phyloP scores from a whole-genome alignment of 2,113 vertebrate genomes.

The Raja brachyura region DNA sequence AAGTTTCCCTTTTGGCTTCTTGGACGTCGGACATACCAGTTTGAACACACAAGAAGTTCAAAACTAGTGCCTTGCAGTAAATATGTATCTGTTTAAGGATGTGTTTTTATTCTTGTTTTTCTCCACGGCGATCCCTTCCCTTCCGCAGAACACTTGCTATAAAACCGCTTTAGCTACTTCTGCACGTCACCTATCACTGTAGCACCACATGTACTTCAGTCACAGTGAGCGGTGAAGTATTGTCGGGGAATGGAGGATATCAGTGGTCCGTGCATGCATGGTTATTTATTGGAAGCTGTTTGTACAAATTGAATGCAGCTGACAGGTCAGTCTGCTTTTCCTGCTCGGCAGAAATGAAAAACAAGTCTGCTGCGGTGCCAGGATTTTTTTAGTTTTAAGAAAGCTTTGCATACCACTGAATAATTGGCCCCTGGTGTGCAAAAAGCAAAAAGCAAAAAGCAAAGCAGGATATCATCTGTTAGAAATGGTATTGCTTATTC shows the following conservation, averaged over 20 bases:
- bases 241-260: background rate
- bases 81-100: background rate
- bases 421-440: slow-evolving; percentile 31
- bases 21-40: background rate
- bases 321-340: slow-evolving; percentile 7
- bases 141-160: background rate
- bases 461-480: slow-evolving; percentile 22
- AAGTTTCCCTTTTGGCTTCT: background rate
- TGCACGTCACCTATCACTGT: background rate
- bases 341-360: slow-evolving; percentile 29
- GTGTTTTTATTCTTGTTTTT: background rate
- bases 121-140: background rate
- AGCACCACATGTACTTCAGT: background rate
- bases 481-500: slow-evolving; percentile 6
- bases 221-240: background rate
- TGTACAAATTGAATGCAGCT: background rate
- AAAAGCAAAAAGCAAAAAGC: slow-evolving; percentile 14
- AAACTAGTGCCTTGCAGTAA: background rate
- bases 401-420: background rate
- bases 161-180: background rate
- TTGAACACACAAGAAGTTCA: background rate
- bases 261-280: background rate
- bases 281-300: slow-evolving; percentile 21
- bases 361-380: slow-evolving; percentile 10
- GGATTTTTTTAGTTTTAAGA: background rate